Base-by-base conservation (phyloP, 2,888 invertebrate genomes). In the Pachycephus smyrnensis region DNA sequence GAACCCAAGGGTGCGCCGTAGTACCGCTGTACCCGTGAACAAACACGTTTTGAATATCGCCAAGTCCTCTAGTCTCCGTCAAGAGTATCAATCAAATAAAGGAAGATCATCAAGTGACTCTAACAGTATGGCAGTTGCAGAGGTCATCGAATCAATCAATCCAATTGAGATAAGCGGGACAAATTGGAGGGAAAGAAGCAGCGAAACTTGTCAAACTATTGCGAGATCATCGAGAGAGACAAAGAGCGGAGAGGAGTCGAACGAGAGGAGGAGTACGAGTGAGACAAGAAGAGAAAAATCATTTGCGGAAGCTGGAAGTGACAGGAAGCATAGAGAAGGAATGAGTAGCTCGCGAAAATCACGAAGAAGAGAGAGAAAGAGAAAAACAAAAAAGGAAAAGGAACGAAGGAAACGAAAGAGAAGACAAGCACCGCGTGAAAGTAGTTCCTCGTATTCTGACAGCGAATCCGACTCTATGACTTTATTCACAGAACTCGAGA, bases 251-350 rank as follows among this genome's bases (percentile, higher is more conserved):
- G 74, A 75, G 0, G 80, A 73, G 12, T 76, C 80, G 4, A 76
- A 87, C 0, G 91, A 90, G 73, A 88, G 88, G 36, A 89, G 84
- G 75, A 88, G 84, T 0, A 75, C 88, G n/a, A 90, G 88, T 36
- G 89, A 89, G 75, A 89, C 89, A 1, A 89, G 90, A 37, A 85
- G 90, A 23, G 90, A 90, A 55, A 90, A 91, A 76, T 88, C 89
- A 0, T 84, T 88, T 0, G 90, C 90, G 4, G 91, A 92, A 76
- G 90, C 89, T 86, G 87, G 15, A 87, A 86, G 73, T 85, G 87
- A 80, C 87, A 84, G n/a, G 89, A 90, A 68, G 87, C 84, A 69
- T 84, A 83, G 11, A 86, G 84, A 33, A 83, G 84, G 4, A 88
- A 82, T 31, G 83, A 85, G 6, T 79, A 84, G 77, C 77, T 1